These are phyloP conservation scores for Cyrtorhinus lividipennis DNA, from an alignment of 1,140 invertebrate species.

Conservation along the genomic window DNA sequence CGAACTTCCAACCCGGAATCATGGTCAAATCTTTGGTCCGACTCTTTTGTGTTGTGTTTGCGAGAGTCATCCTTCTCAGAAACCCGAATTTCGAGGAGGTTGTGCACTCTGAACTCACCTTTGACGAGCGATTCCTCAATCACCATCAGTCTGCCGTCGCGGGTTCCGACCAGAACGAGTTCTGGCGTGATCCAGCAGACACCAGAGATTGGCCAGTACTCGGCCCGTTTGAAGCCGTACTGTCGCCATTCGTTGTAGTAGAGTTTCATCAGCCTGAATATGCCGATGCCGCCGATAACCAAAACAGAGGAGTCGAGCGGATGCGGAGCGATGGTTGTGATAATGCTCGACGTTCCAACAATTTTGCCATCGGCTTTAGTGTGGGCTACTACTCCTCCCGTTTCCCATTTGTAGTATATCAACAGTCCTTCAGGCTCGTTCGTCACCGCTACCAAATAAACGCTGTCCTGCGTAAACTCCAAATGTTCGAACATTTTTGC, in stretches of 20 bases:
- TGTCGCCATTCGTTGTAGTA: conserved; percentile 64
- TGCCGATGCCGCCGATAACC: conserved; percentile 28
- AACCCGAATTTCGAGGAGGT: not conserved
- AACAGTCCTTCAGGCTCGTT: not conserved
- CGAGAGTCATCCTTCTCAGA: not conserved
- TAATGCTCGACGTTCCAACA: not conserved
- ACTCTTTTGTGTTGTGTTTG: not conserved
- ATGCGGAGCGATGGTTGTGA: not conserved
- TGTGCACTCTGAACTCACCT: conserved; percentile 7
- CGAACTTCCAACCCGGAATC: conserved; percentile 28
- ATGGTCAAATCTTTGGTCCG: not conserved
- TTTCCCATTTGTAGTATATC: not conserved
- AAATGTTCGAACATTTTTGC: not conserved
- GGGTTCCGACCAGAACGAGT: conserved; percentile 56
- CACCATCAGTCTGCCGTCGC: conserved; percentile 52
- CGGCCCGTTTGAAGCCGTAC: conserved; percentile 67
- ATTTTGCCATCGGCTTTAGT: not conserved
- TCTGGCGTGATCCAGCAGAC: conserved; percentile 61
- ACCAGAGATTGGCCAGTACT: conserved; percentile 51
- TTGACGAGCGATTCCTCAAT: conserved; percentile 38
- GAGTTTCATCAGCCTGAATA: conserved; percentile 61
- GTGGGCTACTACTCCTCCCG: not conserved
- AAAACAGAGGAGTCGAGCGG: not conserved
- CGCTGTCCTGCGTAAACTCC: not conserved
- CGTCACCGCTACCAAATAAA: not conserved